These are phyloP conservation scores for Phyllostomus hastatus DNA, from an alignment of 2,113 vertebrate species.

Conservation along the genomic window DNA sequence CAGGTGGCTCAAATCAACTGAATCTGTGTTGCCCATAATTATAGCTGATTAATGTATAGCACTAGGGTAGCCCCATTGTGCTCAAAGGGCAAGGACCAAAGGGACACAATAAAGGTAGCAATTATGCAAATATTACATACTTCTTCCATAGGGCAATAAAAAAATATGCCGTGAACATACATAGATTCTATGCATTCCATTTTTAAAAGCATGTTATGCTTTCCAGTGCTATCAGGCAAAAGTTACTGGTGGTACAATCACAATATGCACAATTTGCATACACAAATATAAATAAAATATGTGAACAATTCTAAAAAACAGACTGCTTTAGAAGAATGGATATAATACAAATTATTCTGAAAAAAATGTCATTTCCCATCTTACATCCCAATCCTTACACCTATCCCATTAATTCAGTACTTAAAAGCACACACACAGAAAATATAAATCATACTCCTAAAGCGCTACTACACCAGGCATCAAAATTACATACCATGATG, in stretches of 20 bases:
- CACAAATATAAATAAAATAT: neutral
- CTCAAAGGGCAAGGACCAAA: neutral
- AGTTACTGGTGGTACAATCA: neutral
- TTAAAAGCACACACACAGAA: neutral
- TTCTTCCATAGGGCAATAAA: neutral
- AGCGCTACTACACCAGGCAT: slow-evolving; percentile 30
- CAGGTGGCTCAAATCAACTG: neutral
- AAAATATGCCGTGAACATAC: neutral
- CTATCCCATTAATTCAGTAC: slow-evolving; percentile 53
- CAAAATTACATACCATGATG: slow-evolving; percentile 64
- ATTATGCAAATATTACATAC: neutral
- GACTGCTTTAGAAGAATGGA: neutral
- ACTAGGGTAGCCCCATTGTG: neutral
- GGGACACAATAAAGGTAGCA: neutral
- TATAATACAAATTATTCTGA: slow-evolving; percentile 41
- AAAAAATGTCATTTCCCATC: slow-evolving; percentile 42
- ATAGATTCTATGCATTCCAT: neutral
- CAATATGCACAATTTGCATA: neutral
- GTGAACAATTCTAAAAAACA: slow-evolving; percentile 18
- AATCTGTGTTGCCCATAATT: neutral
- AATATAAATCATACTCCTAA: slow-evolving; percentile 43
- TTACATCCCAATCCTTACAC: slow-evolving; percentile 1
- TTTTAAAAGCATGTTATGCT: neutral
- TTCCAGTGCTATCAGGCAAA: neutral
- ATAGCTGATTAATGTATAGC: neutral